A percentile compares a stretch with the other conserved stretches of the same genome.
These are phyloP conservation scores for Probosciger aterrimus DNA, from an alignment of 2,113 vertebrate species.

Conservation along the genomic window DNA sequence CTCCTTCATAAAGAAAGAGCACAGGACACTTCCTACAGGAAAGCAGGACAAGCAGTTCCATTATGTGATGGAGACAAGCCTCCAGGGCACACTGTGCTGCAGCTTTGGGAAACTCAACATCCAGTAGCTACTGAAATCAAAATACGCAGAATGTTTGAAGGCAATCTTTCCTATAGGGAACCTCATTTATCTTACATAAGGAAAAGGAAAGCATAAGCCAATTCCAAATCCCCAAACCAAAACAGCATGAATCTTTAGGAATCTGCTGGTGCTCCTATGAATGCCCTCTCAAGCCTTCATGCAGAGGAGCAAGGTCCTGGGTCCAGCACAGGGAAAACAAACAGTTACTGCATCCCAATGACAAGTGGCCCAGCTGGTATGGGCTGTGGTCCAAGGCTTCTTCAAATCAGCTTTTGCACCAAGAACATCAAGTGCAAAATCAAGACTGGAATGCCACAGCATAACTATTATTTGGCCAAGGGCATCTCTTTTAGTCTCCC, in stretches of 20 bases:
- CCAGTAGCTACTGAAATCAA: background rate
- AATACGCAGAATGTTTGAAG: background rate
- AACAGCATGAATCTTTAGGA: background rate
- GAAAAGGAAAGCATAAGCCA: background rate
- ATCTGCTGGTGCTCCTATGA: background rate
- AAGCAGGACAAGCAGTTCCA: background rate
- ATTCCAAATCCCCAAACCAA: background rate
- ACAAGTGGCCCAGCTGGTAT: background rate
- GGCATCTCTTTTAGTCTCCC: background rate
- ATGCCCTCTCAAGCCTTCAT: background rate
- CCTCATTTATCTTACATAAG: background rate
- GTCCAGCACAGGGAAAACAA: background rate
- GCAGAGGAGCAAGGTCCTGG: rapidly evolving
- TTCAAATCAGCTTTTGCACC: background rate
- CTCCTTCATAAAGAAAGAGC: background rate
- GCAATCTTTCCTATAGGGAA: background rate
- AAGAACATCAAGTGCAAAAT: background rate
- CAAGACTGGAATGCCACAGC: background rate
- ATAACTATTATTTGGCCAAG: background rate
- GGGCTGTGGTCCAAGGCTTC: background rate
- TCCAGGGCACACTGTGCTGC: background rate
- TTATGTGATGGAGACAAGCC: background rate
- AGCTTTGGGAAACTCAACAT: background rate
- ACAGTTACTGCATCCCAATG: background rate
- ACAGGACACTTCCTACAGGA: background rate